Evolutionary conservation across 2,888 invertebrate genomes (phyloP), one percentile per base, ranked within the genome.

Genomic region (Acrocera orbiculus): DNA sequence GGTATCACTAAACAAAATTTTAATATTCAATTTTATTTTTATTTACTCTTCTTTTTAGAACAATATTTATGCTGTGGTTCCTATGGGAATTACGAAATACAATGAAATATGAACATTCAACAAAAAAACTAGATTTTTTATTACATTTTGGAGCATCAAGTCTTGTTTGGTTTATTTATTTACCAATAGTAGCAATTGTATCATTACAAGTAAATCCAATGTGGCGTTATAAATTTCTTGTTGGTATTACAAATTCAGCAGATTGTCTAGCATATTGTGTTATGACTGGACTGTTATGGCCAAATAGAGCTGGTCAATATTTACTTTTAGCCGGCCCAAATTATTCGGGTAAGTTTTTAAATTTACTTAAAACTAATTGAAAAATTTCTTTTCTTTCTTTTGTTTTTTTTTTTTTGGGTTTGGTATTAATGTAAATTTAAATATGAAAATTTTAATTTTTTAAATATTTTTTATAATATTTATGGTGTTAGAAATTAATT

Each of bases 121-220:
- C 71, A 35, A 74, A 77, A 46, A 89, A 92, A 56, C 65, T 92
- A 22, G 82, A 90, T 55, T 96, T 96, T 60, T 70, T 95, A 35
- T 70, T 93, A 31, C 95, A 96, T 57, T 89, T 95, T 58, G 96
- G 93, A 34, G 95, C 95, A 10, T 93, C 93, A 11, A 90, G 92
- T 52, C 68, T 96, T 24, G 95, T 96, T 9, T 96, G 96, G 96
- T 93, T 96, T 54, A 87, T 93, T 46, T 95, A 96, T 60, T 67
- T 95, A 51, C 93, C 95, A 9, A 80, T 93, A 39, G 77, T 95
- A 43, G 93, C 92, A 35, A 70, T 95, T 34, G 81, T 96, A 45
- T 87, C 90, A 9, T 66, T 90, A 34, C 86, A 90, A 63, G 81
- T 96, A 34, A 89, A 89, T 40, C 80, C 92, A 27, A 65, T 96